These are phyloP conservation scores for Capromys pilorides DNA, from an alignment of 2,797 vertebrate genomes.

Conservation along the genomic window DNA sequence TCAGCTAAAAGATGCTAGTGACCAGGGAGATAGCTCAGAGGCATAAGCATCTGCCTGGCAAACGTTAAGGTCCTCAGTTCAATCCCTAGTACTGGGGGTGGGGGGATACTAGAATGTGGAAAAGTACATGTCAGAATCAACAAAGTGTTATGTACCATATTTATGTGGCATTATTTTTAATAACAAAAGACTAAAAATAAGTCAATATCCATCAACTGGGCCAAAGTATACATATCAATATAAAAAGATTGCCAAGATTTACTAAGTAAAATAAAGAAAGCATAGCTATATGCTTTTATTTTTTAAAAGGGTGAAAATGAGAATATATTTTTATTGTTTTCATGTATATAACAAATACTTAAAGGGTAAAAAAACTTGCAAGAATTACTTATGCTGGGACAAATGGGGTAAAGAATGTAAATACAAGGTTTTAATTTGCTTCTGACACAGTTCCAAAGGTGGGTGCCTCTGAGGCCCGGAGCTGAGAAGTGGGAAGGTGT, in stretches of 20 bases:
- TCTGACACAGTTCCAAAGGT: background rate
- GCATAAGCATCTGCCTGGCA: too few relatives aligned
- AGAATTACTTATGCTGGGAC: background rate
- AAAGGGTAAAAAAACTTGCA: slow-evolving; percentile 26
- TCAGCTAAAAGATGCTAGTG: slow-evolving; percentile 44
- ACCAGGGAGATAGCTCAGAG: too few relatives aligned
- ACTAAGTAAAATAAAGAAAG: background rate
- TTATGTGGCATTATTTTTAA: slow-evolving; percentile 42
- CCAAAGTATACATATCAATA: background rate
- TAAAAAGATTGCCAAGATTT: background rate
- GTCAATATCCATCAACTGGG: background rate
- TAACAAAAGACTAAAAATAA: slow-evolving; percentile 18
- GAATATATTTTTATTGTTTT: background rate
- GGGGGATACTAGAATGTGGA: slow-evolving; percentile 24
- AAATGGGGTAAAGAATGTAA: background rate
- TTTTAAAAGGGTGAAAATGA: background rate
- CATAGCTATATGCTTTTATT: background rate
- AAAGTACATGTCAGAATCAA: slow-evolving; percentile 6
- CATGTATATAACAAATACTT: background rate
- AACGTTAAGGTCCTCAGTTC: too few relatives aligned
- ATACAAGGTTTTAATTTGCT: background rate
- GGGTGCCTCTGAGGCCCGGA: background rate
- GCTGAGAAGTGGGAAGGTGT: background rate
- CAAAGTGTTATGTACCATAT: background rate
- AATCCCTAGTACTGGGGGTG: too few relatives aligned